phyloP scores from a whole-genome alignment of 2,797 vertebrate genomes.

The Choloepus didactylus region DNA sequence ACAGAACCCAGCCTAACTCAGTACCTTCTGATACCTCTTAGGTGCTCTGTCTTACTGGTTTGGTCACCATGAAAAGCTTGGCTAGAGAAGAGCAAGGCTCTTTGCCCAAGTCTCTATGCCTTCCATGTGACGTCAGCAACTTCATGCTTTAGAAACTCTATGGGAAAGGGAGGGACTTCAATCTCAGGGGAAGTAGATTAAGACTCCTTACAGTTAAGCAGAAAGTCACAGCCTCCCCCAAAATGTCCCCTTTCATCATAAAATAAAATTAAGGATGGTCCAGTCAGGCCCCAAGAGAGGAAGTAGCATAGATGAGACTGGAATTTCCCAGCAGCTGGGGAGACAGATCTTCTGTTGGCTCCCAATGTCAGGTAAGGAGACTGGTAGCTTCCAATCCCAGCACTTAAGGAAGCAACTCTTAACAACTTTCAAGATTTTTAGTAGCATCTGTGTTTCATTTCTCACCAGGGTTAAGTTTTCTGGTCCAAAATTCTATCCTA shows the following conservation, averaged over 20 bases:
- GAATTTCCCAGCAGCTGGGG: not conserved
- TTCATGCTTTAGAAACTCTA: conserved; percentile 31
- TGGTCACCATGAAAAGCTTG: not conserved
- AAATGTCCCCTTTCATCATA: not conserved
- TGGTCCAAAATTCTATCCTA: conserved; percentile 58
- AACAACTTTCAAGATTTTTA: conserved; percentile 34
- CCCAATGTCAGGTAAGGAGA: not conserved
- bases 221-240: not conserved
- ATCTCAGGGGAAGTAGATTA: not conserved
- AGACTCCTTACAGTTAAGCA: not conserved
- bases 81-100: not conserved
- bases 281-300: not conserved
- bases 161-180: not conserved
- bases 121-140: not conserved
- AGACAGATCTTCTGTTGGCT: not conserved
- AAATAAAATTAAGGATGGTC: not conserved
- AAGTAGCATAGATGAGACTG: not conserved
- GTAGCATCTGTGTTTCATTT: conserved; percentile 61
- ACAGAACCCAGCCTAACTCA: not conserved
- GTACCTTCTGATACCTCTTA: not conserved
- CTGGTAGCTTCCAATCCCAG: conserved; percentile 4
- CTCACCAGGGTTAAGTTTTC: conserved; percentile 26
- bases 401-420: conserved; percentile 35
- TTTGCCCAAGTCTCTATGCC: not conserved
- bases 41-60: not conserved